These are phyloP conservation scores for Branchellion lobata DNA, from an alignment of 2,888 invertebrate genomes.

Conservation along the genomic window DNA sequence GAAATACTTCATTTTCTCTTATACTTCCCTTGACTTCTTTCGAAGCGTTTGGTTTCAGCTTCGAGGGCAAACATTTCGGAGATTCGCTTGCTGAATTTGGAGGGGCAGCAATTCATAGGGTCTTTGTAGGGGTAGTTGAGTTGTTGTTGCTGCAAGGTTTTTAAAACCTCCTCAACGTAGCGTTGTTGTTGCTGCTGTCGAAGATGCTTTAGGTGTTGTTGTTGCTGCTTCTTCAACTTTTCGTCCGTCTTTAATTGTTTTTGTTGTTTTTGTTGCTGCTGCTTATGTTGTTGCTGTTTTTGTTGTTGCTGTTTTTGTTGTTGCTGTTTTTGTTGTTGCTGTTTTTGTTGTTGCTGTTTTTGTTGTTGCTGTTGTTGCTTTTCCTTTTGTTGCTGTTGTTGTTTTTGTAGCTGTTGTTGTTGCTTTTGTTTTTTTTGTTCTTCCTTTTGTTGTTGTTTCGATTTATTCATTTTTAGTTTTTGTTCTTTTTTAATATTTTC, in stretches of 20 bases:
- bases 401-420: background rate
- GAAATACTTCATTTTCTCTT: constrained; percentile 54
- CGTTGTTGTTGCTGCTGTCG: background rate
- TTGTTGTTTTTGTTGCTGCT: background rate
- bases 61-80: constrained; percentile 59
- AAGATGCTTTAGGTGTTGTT: background rate
- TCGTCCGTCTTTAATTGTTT: background rate
- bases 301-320: constrained; percentile 14
- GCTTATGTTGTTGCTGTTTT: background rate
- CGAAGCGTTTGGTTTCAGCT: constrained; percentile 59
- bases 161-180: background rate
- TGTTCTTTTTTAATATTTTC: background rate
- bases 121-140: constrained; percentile 54
- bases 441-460: constrained; percentile 8
- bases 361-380: background rate
- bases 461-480: background rate
- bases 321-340: constrained; percentile 8
- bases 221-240: background rate
- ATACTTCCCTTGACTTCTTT: constrained; percentile 56
- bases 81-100: constrained; percentile 58
- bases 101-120: constrained; percentile 56
- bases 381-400: background rate
- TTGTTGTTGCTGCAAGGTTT: background rate
- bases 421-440: background rate
- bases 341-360: background rate